Evolutionary conservation across 1,140 invertebrate species (phyloP).

Genomic region (Drosophila nasuta): DNA sequence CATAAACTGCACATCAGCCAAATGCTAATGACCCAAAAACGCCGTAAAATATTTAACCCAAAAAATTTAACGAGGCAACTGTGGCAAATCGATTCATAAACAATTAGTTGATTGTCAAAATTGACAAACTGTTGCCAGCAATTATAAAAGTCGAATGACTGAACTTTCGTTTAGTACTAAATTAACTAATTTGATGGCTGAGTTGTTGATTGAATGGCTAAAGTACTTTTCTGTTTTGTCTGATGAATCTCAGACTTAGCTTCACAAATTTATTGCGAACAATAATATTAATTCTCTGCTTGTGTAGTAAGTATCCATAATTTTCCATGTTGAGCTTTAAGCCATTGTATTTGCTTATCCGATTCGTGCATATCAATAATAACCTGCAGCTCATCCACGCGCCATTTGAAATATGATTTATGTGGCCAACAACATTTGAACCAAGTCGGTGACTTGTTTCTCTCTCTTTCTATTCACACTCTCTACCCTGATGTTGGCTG

Average conservation of each 20-base stretch:
- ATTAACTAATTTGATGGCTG: constrained; percentile 9
- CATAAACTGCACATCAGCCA: constrained; percentile 60
- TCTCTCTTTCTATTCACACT: background rate
- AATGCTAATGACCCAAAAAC: constrained; percentile 57
- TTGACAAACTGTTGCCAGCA: constrained; percentile 30
- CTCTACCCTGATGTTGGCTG: constrained; percentile 15
- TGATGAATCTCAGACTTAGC: no score
- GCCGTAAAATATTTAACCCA: constrained; percentile 62
- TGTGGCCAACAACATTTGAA: constrained; percentile 61
- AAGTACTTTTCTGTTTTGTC: no score
- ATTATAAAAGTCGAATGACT: constrained; percentile 9
- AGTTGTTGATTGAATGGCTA: background rate
- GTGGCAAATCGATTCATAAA: constrained; percentile 64
- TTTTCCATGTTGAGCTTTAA: constrained; percentile 40
- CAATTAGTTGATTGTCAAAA: constrained; percentile 57
- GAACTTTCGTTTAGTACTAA: constrained; percentile 16
- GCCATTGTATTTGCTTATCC: constrained; percentile 57
- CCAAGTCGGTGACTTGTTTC: constrained; percentile 17
- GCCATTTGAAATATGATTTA: constrained; percentile 76
- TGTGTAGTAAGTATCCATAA: no score
- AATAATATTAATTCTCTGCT: no score
- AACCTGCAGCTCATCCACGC: constrained; percentile 46
- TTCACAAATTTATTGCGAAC: no score
- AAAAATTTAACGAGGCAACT: constrained; percentile 56
- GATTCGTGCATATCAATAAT: constrained; percentile 46